Base-by-base conservation (phyloP, 2,888 invertebrate genomes). In the Eristalinus sepulchralis region DNA sequence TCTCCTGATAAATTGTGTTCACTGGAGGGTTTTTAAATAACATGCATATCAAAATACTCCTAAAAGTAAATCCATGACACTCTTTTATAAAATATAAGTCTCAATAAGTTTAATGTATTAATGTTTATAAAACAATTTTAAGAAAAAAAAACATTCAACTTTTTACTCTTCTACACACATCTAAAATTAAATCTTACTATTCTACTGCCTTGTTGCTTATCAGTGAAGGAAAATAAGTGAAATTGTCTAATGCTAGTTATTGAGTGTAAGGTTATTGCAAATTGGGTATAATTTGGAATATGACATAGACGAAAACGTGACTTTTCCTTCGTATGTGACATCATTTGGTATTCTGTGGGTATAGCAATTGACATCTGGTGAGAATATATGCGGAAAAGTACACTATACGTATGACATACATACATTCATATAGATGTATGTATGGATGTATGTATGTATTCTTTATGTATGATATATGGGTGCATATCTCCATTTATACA, bases 271-370 rank as follows among this genome's bases (percentile, higher is more conserved):
- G 82, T 82, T 85, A 82, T 85, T 85, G 81, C 77, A 85, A 85
- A 85, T 85, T 85, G 85, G 85, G 82, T 82, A 82, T 85, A 85
- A 82, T 85, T 85, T 85, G 85, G 85, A 81, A 85, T 81, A 85
- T 81, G 82, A 77, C 81, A 77, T 85, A 77, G 82, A 82, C 77
- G 73, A 85, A 77, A 73, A 85, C 85, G 85, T 85, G 85, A 85
- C 85, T 82, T 22, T 82, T 77, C 53, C 68, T 68, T 73, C 47
- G 85, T 85, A 85, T 85, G 82, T 85, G 85, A 82, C 85, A 85
- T 85, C 82, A 85, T 85, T 85, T 64, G 33, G 82, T 85, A 85
- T 85, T 85, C 85, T 73, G 77, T 66, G 77, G 68, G 85, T 82
- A 82, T 78, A 72, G 68, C 72, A 82, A 73, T 82, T 85, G 85